A percentile compares a stretch with the other conserved stretches of the same genome.
These are phyloP conservation scores for Molossus alvarezi DNA, from an alignment of 2,797 vertebrate species.

Conservation along the genomic window DNA sequence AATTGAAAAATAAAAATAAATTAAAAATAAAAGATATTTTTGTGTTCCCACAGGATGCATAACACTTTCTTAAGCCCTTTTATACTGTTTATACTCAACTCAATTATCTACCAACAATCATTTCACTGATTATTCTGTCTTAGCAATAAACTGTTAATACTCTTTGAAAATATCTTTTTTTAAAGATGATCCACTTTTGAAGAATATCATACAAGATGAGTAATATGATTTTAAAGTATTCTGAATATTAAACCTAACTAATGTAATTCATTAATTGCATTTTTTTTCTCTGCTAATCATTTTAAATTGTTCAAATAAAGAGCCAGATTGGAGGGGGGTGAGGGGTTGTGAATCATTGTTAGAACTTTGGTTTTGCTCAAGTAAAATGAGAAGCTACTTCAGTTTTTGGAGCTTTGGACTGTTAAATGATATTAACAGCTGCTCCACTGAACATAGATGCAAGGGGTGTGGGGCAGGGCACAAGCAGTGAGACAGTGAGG, in stretches of 20 bases:
- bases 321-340: not conserved
- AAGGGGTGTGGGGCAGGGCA: not conserved
- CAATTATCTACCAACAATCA: not conserved
- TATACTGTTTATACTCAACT: not conserved
- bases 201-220: not conserved
- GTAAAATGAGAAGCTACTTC: not conserved
- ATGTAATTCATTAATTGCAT: not conserved
- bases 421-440: not conserved
- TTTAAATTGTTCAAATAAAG: slow-evolving; percentile 26
- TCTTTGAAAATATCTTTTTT: not conserved
- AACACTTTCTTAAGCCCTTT: slow-evolving; percentile 21
- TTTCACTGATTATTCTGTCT: slow-evolving; percentile 13
- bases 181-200: not conserved
- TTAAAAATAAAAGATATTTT: not conserved
- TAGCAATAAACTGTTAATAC: not conserved
- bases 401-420: not conserved
- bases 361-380: not conserved
- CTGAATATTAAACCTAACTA: slow-evolving; percentile 28
- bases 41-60: not conserved
- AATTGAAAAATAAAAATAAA: not conserved
- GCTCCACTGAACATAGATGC: not conserved
- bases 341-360: not conserved
- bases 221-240: slow-evolving; percentile 43
- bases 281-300: not conserved
- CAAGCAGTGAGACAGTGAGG: not conserved